Evolutionary conservation across 2,797 vertebrate genomes (phyloP).

Genomic region (Crocodylus rhombifer): DNA sequence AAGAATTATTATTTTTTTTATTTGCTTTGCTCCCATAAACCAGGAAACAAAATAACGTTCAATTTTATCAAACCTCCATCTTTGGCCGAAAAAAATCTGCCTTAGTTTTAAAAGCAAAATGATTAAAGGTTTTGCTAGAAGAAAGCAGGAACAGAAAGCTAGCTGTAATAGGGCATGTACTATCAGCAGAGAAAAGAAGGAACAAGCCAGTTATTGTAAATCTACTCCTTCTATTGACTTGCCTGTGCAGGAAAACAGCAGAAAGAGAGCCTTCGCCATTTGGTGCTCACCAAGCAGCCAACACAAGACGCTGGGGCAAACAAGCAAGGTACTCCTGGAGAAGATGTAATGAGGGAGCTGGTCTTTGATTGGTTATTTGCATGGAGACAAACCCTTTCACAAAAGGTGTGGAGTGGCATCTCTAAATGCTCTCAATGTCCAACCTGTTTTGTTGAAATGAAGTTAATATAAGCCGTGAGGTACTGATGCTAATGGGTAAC

Average conservation of each 20-base stretch:
- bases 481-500: background rate
- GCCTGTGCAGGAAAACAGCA: background rate
- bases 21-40: background rate
- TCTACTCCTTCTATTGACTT: background rate
- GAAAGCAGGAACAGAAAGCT: background rate
- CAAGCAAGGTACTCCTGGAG: accelerated
- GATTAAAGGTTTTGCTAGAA: background rate
- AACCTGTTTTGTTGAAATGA: background rate
- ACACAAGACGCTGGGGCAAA: background rate
- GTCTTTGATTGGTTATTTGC: background rate
- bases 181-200: background rate
- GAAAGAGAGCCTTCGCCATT: background rate
- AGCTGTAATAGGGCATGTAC: background rate
- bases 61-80: background rate
- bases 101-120: background rate
- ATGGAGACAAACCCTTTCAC: accelerated
- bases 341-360: background rate
- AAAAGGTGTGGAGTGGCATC: background rate
- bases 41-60: background rate
- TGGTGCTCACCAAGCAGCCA: background rate
- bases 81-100: background rate
- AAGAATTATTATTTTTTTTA: background rate
- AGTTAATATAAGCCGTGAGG: background rate
- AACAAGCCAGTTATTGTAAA: background rate
- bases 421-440: background rate